Conservation (phyloP, 2,888 invertebrate genomes). For the Scrobipalpa atriplicella region DNA sequence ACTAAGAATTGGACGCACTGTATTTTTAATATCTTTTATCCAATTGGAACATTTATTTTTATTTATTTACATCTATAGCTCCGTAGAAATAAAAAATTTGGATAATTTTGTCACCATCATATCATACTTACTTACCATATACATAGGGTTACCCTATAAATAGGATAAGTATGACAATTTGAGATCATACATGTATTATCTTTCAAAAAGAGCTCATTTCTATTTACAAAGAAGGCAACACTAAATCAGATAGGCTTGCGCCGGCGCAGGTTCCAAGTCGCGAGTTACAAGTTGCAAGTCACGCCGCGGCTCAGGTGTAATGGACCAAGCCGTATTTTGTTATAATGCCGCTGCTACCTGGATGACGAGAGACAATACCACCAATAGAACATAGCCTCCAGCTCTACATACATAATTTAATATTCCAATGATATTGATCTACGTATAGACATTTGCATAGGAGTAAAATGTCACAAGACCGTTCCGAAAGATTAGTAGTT, state of each 20-base stretch:
- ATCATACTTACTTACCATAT: too few species aligned
- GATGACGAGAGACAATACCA: slow-evolving; percentile 45
- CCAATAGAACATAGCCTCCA: slow-evolving; percentile 15
- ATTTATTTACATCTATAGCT: too few species aligned
- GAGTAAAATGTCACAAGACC: slow-evolving; percentile 3
- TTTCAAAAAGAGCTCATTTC: background rate
- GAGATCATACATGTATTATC: too few species aligned
- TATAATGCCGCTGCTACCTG: slow-evolving; percentile 46
- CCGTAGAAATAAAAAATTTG: too few species aligned
- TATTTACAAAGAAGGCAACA: background rate
- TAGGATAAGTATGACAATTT: too few species aligned
- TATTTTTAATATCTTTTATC: too few species aligned
- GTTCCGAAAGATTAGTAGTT: background rate
- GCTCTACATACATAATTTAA: slow-evolving; percentile 26
- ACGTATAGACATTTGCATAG: background rate
- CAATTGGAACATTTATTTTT: too few species aligned
- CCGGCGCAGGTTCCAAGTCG: slow-evolving; percentile 44
- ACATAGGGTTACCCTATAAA: too few species aligned
- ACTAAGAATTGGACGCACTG: too few species aligned
- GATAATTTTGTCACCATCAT: too few species aligned
- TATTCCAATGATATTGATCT: slow-evolving; percentile 11
- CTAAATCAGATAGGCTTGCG: slow-evolving; percentile 37
- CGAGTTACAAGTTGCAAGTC: slow-evolving; percentile 45
- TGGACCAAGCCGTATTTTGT: slow-evolving; percentile 47
- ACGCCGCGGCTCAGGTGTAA: slow-evolving; percentile 56